A percentile compares a stretch with the other conserved stretches of the same genome.
These are phyloP conservation scores for Tipula helvola DNA, from an alignment of 2,888 invertebrate genomes.

Conservation along the genomic window DNA sequence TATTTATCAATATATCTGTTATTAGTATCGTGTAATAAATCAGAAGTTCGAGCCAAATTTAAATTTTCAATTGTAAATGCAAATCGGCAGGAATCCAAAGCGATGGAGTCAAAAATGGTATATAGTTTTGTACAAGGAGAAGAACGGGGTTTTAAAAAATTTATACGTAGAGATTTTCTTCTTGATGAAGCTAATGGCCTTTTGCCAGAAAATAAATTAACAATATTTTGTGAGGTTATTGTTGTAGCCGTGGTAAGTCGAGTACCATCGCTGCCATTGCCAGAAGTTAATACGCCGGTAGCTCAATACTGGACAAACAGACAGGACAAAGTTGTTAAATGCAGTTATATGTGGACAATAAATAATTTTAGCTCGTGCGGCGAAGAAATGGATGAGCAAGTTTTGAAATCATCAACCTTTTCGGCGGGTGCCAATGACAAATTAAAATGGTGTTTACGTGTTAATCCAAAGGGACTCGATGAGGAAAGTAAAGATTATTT, in stretches of 20 bases:
- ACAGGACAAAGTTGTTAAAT: constrained; percentile 99
- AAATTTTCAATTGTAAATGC: constrained; percentile 99
- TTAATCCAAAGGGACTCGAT: constrained; percentile 98
- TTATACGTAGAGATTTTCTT: constrained; percentile 95
- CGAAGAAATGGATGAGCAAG: constrained; percentile 99
- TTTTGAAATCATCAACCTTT: constrained; percentile 98
- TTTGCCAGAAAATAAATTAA: constrained; percentile 50
- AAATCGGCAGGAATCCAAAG: constrained; percentile 99
- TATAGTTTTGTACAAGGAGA: constrained; percentile 70
- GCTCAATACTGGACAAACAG: constrained; percentile 32
- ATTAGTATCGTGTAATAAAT: constrained; percentile 99
- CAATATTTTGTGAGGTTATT: too few relatives aligned
- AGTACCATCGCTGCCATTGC: too few relatives aligned
- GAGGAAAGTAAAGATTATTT: constrained; percentile 99
- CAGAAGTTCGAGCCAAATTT: constrained; percentile 99
- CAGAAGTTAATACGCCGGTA: too few relatives aligned
- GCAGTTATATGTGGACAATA: constrained; percentile 99
- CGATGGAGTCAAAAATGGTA: constrained; percentile 79
- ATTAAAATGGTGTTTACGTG: constrained; percentile 99
- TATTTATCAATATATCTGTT: constrained; percentile 97
- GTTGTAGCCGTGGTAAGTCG: constrained; percentile 54
- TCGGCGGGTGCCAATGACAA: constrained; percentile 99
- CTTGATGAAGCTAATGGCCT: constrained; percentile 98
- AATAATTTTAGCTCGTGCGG: constrained; percentile 99
- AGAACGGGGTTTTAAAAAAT: constrained; percentile 99